A percentile compares a stretch with the other conserved stretches of the same genome.
These are phyloP conservation scores for Lepetodrilus schrolli DNA, from an alignment of 2,888 invertebrate species.

Conservation along the genomic window DNA sequence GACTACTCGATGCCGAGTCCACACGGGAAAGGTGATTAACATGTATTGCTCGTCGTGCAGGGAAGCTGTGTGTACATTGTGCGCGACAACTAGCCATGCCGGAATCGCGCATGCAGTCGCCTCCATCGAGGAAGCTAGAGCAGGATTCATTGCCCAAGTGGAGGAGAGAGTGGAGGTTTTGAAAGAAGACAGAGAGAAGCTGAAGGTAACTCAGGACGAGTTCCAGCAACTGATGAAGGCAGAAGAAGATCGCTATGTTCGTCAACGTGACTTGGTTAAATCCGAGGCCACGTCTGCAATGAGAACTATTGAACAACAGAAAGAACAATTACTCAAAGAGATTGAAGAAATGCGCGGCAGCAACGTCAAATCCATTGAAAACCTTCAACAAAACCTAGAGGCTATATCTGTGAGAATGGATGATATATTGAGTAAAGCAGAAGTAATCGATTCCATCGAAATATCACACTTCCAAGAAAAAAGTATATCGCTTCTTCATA, in stretches of 20 bases:
- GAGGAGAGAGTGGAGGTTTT: not conserved
- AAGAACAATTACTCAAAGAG: not conserved
- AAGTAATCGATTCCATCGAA: not conserved
- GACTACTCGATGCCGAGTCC: not conserved
- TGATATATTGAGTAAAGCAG: not conserved
- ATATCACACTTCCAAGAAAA: not conserved
- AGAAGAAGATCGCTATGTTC: not conserved
- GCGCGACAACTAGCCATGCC: not conserved
- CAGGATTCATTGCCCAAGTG: not conserved
- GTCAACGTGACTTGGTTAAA: not conserved
- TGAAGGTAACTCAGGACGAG: not conserved
- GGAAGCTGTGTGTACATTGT: not conserved
- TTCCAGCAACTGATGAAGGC: not conserved
- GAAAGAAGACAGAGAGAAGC: not conserved
- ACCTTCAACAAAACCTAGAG: not conserved
- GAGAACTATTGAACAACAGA: not conserved
- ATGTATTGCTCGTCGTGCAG: not conserved
- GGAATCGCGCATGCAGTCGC: not conserved
- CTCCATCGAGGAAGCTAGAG: not conserved
- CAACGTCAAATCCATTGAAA: not conserved
- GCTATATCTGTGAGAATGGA: not conserved
- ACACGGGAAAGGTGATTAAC: not conserved
- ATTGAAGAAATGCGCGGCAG: not conserved
- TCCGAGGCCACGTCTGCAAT: not conserved
- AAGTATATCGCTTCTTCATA: no score